Conservation (phyloP, 2,888 invertebrate species). For the Lasiommata megera region DNA sequence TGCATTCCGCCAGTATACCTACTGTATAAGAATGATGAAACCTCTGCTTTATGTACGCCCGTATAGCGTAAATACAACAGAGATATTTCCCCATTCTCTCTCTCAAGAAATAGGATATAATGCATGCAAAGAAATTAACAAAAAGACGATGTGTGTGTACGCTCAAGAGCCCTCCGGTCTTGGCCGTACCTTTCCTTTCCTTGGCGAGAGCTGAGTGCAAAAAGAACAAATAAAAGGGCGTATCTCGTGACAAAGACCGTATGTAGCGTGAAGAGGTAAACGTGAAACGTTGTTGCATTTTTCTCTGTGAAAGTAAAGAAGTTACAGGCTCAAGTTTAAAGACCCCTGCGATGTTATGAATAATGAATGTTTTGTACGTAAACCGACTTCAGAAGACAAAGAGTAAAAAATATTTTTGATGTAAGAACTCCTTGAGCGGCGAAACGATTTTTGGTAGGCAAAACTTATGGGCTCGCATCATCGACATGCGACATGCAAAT, state of each 20-base stretch:
- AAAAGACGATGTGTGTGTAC: not conserved
- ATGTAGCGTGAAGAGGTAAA: constrained; percentile 5
- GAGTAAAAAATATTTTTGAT: too few species aligned
- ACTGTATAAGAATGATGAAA: too few species aligned
- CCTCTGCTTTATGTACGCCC: too few species aligned
- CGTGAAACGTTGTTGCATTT: constrained; percentile 7
- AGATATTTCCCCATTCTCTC: not conserved
- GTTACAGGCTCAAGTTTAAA: not conserved
- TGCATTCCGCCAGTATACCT: too few species aligned
- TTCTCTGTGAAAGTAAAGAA: not conserved
- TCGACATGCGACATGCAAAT: too few species aligned
- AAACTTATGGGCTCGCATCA: too few species aligned
- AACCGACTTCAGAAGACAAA: not conserved
- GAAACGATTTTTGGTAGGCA: too few species aligned
- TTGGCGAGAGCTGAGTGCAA: constrained; percentile 1
- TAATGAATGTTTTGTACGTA: not conserved
- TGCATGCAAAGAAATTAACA: not conserved
- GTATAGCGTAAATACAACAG: not conserved
- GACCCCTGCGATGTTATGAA: not conserved
- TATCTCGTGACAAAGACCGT: constrained; percentile 3
- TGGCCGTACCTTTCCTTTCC: not conserved
- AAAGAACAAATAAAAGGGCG: constrained; percentile 7
- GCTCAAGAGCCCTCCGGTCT: not conserved
- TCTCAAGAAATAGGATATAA: not conserved
- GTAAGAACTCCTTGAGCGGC: too few species aligned